phyloP scores from a whole-genome alignment of 1,140 invertebrate species.

The Brachionus manjavacas region DNA sequence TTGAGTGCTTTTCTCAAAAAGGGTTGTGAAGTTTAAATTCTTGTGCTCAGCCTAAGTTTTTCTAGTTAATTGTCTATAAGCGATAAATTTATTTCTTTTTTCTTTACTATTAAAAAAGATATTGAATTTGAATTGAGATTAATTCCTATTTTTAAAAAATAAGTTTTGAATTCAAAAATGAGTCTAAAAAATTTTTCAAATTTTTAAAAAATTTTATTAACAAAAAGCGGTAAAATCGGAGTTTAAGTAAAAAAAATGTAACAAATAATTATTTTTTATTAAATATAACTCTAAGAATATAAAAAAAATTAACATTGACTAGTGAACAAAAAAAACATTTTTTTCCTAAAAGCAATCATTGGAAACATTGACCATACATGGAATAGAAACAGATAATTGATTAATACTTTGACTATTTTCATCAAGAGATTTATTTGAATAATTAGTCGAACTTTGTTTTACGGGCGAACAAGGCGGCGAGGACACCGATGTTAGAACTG shows the following conservation, averaged over 20 bases:
- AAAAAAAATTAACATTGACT: conserved; percentile 16
- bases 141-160: no score
- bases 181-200: no score
- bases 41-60: no score
- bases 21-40: no score
- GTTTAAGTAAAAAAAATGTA: neutral
- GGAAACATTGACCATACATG: neutral
- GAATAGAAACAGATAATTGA: neutral
- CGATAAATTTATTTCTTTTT: no score
- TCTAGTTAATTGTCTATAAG: no score
- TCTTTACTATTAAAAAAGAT: no score
- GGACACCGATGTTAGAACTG: neutral
- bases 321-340: neutral
- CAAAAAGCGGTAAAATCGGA: no score
- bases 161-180: no score
- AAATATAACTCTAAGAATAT: neutral
- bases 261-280: neutral
- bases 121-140: no score
- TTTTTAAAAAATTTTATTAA: no score
- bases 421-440: neutral
- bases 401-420: neutral
- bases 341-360: neutral
- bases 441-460: neutral
- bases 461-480: neutral
- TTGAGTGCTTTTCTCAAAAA: no score